These are phyloP conservation scores for Graptemys geographica DNA, from an alignment of 2,797 vertebrate genomes.

Conservation along the genomic window DNA sequence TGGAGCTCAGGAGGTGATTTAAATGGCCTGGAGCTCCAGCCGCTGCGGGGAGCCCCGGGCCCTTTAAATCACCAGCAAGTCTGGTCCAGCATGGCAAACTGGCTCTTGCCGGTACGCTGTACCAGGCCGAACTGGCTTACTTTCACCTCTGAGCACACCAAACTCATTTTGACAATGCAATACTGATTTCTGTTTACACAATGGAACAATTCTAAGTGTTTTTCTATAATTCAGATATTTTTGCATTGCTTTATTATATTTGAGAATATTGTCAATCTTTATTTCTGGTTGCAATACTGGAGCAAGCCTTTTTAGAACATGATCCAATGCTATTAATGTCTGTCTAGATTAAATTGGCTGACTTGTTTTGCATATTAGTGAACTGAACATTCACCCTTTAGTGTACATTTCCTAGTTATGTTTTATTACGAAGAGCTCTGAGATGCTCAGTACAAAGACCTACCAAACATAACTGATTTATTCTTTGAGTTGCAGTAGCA, in stretches of 20 bases:
- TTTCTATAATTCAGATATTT: not conserved
- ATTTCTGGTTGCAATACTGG: not conserved
- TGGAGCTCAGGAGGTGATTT: too few relatives aligned
- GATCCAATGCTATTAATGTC: not conserved
- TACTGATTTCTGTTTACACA: not conserved
- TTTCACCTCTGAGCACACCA: not conserved
- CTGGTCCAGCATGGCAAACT: too few relatives aligned
- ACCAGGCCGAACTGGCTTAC: too few relatives aligned
- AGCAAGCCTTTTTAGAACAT: not conserved
- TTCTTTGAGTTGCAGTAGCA: not conserved
- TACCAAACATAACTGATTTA: not conserved
- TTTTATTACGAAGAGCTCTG: not conserved
- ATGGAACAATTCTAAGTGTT: not conserved
- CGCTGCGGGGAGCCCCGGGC: too few relatives aligned
- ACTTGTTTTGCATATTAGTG: not conserved
- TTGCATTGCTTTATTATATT: not conserved
- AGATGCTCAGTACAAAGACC: not conserved
- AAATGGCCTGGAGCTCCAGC: too few relatives aligned
- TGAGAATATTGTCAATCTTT: not conserved
- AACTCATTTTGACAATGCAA: not conserved
- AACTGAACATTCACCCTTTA: too few relatives aligned
- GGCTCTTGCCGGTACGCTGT: too few relatives aligned
- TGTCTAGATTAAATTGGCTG: not conserved
- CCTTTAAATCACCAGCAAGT: too few relatives aligned
- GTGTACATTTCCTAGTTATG: not conserved